Percentiles rank a stretch among this genome's conserved stretches.
Conservation (phyloP, 2,888 invertebrate species). For the Kuschelorhynchus macadamiae region DNA sequence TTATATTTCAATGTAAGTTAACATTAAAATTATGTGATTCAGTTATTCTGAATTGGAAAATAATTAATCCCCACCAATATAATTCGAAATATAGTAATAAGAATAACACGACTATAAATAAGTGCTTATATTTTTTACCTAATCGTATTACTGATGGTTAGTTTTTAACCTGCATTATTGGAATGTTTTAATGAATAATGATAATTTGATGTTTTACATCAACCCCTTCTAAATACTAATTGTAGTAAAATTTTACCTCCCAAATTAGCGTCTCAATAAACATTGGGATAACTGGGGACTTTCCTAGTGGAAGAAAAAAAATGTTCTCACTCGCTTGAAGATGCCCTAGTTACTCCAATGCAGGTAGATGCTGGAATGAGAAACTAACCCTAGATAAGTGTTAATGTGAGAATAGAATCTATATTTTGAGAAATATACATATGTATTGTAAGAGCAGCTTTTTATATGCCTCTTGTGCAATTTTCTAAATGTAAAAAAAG, state of each 20-base stretch:
- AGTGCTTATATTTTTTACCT: constrained; percentile 54
- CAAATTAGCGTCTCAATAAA: not conserved
- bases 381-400: constrained; percentile 21
- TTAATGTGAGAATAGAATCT: constrained; percentile 35
- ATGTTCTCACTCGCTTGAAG: not conserved
- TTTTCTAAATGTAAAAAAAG: constrained; percentile 37
- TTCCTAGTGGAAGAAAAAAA: too few species aligned
- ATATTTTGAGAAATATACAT: constrained; percentile 48
- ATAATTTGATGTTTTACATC: not conserved
- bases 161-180: constrained; percentile 8
- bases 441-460: constrained; percentile 34
- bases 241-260: not conserved
- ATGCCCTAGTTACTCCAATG: not conserved
- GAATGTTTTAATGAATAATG: not conserved
- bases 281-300: not conserved
- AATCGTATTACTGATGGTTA: constrained; percentile 22
- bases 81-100: constrained; percentile 25
- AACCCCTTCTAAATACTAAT: not conserved
- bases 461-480: constrained; percentile 46
- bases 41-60: constrained; percentile 5
- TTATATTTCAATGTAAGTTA: too few species aligned
- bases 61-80: constrained; percentile 13
- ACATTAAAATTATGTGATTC: too few species aligned
- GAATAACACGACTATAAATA: constrained; percentile 52
- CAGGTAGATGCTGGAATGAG: not conserved